Base-by-base conservation (phyloP, 2,113 vertebrate species). In the Hassar affinis region DNA sequence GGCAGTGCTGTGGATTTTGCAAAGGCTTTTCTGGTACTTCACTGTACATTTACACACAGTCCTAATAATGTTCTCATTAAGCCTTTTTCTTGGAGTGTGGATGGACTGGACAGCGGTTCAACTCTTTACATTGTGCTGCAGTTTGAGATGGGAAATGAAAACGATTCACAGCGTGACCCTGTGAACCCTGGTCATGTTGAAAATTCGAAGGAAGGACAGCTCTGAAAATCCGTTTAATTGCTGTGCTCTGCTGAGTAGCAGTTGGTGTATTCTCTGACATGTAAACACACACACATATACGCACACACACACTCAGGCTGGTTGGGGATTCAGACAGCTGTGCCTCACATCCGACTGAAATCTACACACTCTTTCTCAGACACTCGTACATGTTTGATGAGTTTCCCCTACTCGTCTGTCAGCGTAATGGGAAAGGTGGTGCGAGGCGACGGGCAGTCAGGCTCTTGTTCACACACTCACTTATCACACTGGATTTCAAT, bases 351-450 rank as follows among this genome's bases (percentile, higher is more conserved):
- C 77, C 35, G 18, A 15, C 47, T 11, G 14, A 49, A 35, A 57
- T 54, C 52, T 11, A 75, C 56, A 57, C 62, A 69, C 14, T 18
- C 1, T 66, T 56, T 33, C 68, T 6, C 25, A 59, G 77, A 59
- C 35, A 69, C 74, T 79, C 33, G 71, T 77, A 71, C 64, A 78
- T 77, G 57, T 64, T 54, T 74, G 30, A 78, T 77, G 49, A 83
- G 71, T 12, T 49, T 59, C 64, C 18, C 27, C 18, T 30, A 8
- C 84, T 78, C 54, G 77, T 78, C 61, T 68, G 30, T 85, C 59
- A 82, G 81, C 6, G 68, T 72, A 87, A 88, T 74, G 74, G n/a
- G 17, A 68, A 77, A 84, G 79, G 35, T 79, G 85, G 47, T 18
- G n/a, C 52, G 51, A 79, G 59, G 6, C 6, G 42, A 51, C 54